These are phyloP conservation scores for Sterna hirundo DNA, from an alignment of 2,113 vertebrate species.

Conservation along the genomic window DNA sequence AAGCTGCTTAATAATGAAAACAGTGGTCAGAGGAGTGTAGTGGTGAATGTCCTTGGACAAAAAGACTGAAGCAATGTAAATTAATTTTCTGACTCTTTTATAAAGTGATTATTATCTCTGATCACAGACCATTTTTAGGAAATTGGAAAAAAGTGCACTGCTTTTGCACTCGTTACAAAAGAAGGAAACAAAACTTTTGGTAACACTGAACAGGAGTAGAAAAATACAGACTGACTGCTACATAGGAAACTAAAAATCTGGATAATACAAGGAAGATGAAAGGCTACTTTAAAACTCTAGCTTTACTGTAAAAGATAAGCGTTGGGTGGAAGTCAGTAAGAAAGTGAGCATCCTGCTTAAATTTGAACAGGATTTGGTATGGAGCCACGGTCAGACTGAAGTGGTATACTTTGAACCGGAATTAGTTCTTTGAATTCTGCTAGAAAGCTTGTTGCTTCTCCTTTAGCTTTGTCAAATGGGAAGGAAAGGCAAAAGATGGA, in stretches of 20 bases:
- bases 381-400: background rate
- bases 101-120: background rate
- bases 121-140: background rate
- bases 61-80: constrained; percentile 33
- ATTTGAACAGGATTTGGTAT: background rate
- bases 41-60: background rate
- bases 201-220: background rate
- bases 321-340: background rate
- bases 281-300: background rate
- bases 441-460: background rate
- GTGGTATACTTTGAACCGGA: background rate
- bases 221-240: background rate
- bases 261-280: background rate
- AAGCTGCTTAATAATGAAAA: constrained; percentile 72
- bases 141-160: background rate
- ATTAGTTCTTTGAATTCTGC: background rate
- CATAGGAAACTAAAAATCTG: background rate
- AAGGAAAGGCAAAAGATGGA: background rate
- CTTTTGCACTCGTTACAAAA: background rate
- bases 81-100: constrained; percentile 25
- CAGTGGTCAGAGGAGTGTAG: constrained; percentile 33
- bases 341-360: background rate
- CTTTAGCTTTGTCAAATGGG: background rate
- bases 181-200: background rate
- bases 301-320: background rate